Evolutionary conservation across 1,140 invertebrate species (phyloP), one percentile per base, ranked within the genome.

Genomic region (Littorina saxatilis): DNA sequence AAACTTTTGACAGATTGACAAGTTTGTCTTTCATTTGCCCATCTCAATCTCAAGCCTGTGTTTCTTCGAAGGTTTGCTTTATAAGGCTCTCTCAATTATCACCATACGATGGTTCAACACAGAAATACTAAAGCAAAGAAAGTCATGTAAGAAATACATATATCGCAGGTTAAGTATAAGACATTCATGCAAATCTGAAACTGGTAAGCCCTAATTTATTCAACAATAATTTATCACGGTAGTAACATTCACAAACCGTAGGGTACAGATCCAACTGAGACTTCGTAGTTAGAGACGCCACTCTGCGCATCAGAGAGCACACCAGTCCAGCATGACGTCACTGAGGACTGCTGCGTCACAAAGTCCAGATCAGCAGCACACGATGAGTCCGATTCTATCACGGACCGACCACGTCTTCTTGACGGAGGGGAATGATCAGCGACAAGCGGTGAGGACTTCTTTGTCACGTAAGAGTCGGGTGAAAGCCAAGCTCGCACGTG

Each of bases 251-350:
- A 43, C 70, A 0, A 20, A 87, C 86, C 80, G 40, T 77, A 77
- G 2, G 85, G 87, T 20, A 70, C 61, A 3, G 81, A 81, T 47
- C 87, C 87, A n/a, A 84, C 50, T n/a, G 58, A 79, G 0, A 88
- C 74, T 40, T 39, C 47, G 58, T 81, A 86, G 13, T 32, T 37
- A 13, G 17, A 35, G 4, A 88, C 82, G 23, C 74, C 70, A 74
- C 80, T 85, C 76, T 86, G 80, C 20, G 58, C 20, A 29, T 88
- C 87, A 29, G 39, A 72, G 70, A 88, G 87, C 15, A 88, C 86
- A 9, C 72, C 77, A 9, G 55, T n/a, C 87, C 87, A 88, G 73
- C 85, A 87, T n/a, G 82, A 61, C 11, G 52, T 72, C 20, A 88
- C 27, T 11, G 20, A 47, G 47, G 23, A 20, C 0, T 50, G 39